phyloP scores from a whole-genome alignment of 2,797 vertebrate genomes.

The Mormyrus proboscirostris region DNA sequence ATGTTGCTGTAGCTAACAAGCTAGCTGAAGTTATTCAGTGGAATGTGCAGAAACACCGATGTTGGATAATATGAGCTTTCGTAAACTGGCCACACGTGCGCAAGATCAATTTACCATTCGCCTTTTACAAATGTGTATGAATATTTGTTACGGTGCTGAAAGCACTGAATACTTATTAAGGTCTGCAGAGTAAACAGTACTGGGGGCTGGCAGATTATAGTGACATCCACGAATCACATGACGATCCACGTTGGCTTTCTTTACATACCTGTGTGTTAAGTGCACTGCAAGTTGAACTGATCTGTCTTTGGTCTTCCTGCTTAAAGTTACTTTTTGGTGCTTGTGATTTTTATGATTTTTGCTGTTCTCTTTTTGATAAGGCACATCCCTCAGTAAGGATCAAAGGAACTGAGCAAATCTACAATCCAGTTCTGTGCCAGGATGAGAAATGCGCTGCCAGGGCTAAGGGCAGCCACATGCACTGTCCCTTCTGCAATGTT shows the following conservation, averaged over 20 bases:
- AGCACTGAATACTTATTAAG: not conserved
- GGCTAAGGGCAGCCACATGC: conserved; percentile 44
- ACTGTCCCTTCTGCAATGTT: conserved; percentile 44
- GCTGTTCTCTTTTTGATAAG: conserved; percentile 27
- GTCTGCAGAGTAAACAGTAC: not conserved
- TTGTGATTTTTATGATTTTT: not conserved
- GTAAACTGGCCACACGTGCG: not conserved
- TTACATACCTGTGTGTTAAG: not conserved
- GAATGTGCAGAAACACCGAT: not conserved
- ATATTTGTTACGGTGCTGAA: not conserved
- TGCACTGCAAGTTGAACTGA: not conserved
- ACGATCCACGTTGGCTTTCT: not conserved
- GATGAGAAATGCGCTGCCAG: conserved; percentile 39
- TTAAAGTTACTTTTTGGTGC: not conserved
- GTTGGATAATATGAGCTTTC: not conserved
- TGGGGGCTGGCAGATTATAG: not conserved
- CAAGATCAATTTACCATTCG: not conserved
- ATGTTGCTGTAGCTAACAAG: not conserved
- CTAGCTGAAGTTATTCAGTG: not conserved
- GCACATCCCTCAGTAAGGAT: conserved; percentile 41
- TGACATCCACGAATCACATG: not conserved
- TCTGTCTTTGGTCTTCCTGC: not conserved
- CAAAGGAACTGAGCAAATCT: conserved; percentile 41
- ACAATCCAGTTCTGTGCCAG: conserved; percentile 46
- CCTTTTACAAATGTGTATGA: not conserved